phyloP scores from a whole-genome alignment of 2,113 vertebrate species.

The Heterotilapia buettikoferi region DNA sequence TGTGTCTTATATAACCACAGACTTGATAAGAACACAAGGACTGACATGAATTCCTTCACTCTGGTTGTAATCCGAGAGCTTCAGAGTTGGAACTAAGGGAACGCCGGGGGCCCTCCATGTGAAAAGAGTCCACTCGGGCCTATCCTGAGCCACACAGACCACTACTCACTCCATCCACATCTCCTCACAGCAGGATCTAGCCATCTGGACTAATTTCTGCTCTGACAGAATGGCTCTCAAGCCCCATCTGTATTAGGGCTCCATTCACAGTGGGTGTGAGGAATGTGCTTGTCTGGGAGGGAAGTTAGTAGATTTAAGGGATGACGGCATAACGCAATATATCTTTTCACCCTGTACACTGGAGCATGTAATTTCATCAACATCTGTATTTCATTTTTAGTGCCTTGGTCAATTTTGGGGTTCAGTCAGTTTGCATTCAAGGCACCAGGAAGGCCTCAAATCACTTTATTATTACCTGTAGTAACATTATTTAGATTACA shows the following conservation, averaged over 20 bases:
- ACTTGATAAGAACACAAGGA: slow-evolving; percentile 42
- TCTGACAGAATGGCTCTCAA: slow-evolving; percentile 48
- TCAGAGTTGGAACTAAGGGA: slow-evolving; percentile 25
- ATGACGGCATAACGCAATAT: slow-evolving; percentile 26
- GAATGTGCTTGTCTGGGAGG: slow-evolving; percentile 48
- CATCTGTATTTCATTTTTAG: slow-evolving; percentile 57
- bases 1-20: not conserved
- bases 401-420: slow-evolving; percentile 1
- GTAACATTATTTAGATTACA: slow-evolving; percentile 1
- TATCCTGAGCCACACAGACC: slow-evolving; percentile 52
- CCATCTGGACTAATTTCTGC: slow-evolving; percentile 68
- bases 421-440: slow-evolving; percentile 23
- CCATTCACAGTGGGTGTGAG: slow-evolving; percentile 42
- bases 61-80: slow-evolving; percentile 56
- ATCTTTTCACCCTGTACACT: slow-evolving; percentile 37
- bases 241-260: slow-evolving; percentile 32
- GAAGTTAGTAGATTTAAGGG: slow-evolving; percentile 42
- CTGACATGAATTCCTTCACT: slow-evolving; percentile 10
- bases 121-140: slow-evolving; percentile 54
- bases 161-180: slow-evolving; percentile 49
- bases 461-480: not conserved
- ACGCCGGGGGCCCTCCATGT: slow-evolving; percentile 28
- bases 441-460: slow-evolving; percentile 7
- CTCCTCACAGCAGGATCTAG: slow-evolving; percentile 57
- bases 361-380: slow-evolving; percentile 48